Evolutionary conservation across 2,797 vertebrate species (phyloP).

Genomic region (Vultur gryphus): DNA sequence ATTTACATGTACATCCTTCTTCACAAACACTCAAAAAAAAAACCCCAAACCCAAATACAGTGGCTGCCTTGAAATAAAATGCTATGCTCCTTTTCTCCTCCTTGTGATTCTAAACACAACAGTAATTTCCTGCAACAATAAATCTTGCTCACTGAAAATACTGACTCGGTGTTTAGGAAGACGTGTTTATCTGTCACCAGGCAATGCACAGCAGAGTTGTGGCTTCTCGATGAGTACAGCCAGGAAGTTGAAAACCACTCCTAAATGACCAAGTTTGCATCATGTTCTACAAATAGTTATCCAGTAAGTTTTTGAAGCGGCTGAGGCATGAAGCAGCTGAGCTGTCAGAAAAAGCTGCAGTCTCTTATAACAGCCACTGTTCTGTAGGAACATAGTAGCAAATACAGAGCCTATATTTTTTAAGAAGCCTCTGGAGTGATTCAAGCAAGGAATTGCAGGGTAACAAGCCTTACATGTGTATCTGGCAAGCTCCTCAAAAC

Average conservation of each 20-base stretch:
- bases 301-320: slow-evolving; percentile 34
- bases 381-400: not conserved
- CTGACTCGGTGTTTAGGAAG: slow-evolving; percentile 1
- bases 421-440: not conserved
- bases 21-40: not conserved
- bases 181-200: slow-evolving; percentile 33
- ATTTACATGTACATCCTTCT: not conserved
- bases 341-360: slow-evolving; percentile 11
- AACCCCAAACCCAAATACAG: fast-evolving
- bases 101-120: not conserved
- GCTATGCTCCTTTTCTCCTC: not conserved
- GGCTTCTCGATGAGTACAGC: slow-evolving; percentile 20
- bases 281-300: slow-evolving; percentile 60
- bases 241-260: slow-evolving; percentile 59
- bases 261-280: slow-evolving; percentile 41
- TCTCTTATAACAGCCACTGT: not conserved
- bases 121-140: not conserved
- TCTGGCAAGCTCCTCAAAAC: not conserved
- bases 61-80: not conserved
- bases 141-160: slow-evolving; percentile 9
- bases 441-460: not conserved
- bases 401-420: not conserved
- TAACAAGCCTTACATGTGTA: slow-evolving; percentile 22
- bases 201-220: slow-evolving; percentile 17
- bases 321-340: slow-evolving; percentile 28